Percentiles rank a stretch among this genome's conserved stretches.
phyloP scores from a whole-genome alignment of 2,888 invertebrate species.

The Malachius bipustulatus region DNA sequence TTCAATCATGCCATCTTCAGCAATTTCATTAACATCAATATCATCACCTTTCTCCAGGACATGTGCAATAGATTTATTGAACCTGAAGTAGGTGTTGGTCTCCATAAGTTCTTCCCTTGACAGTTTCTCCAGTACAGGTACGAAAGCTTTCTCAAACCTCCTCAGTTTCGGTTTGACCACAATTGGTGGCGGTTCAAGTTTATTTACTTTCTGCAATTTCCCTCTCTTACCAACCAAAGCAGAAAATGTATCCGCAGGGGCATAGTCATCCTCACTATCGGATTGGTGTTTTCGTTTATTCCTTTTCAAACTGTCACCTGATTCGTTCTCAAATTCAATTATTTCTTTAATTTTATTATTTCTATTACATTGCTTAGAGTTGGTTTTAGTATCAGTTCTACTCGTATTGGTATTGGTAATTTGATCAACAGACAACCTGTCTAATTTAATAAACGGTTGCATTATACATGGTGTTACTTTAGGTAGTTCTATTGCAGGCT shows the following conservation, averaged over 20 bases:
- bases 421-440: slow-evolving; percentile 42
- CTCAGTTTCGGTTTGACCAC: slow-evolving; percentile 65
- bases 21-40: slow-evolving; percentile 63
- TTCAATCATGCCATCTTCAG: slow-evolving; percentile 59
- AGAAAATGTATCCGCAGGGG: slow-evolving; percentile 37
- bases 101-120: slow-evolving; percentile 89
- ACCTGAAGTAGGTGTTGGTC: slow-evolving; percentile 89
- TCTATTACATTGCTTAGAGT: slow-evolving; percentile 39
- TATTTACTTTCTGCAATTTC: slow-evolving; percentile 26
- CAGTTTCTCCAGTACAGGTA: slow-evolving; percentile 70
- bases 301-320: slow-evolving; percentile 26
- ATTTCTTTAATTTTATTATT: slow-evolving; percentile 29
- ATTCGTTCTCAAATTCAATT: slow-evolving; percentile 29
- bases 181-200: slow-evolving; percentile 33
- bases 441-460: slow-evolving; percentile 50
- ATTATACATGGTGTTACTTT: too few species aligned
- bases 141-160: slow-evolving; percentile 70
- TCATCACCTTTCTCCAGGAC: slow-evolving; percentile 90
- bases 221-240: slow-evolving; percentile 32
- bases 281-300: slow-evolving; percentile 25
- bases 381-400: slow-evolving; percentile 46
- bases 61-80: slow-evolving; percentile 81
- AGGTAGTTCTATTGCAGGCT: not conserved
- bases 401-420: slow-evolving; percentile 46
- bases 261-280: slow-evolving; percentile 45